Conservation (phyloP, 1,140 invertebrate species). For the Trichogramma pretiosum region DNA sequence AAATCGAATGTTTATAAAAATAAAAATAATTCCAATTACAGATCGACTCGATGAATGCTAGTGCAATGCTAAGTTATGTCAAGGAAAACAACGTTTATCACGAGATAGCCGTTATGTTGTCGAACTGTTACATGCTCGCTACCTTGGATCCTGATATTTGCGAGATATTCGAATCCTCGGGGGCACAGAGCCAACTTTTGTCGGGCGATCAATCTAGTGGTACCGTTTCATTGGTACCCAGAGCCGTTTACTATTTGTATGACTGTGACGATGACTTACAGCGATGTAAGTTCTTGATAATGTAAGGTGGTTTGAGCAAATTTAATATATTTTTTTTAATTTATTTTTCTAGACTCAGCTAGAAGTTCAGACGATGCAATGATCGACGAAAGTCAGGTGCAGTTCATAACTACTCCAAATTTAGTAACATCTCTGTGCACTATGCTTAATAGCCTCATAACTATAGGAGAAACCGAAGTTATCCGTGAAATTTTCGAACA, state of each 20-base stretch:
- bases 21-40: slow-evolving; percentile 20
- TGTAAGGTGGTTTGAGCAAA: no score
- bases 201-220: slow-evolving; percentile 12
- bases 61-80: slow-evolving; percentile 29
- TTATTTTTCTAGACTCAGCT: slow-evolving; percentile 20
- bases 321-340: slow-evolving; percentile 7
- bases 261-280: slow-evolving; percentile 31
- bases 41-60: slow-evolving; percentile 31
- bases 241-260: slow-evolving; percentile 31
- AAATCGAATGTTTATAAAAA: background rate
- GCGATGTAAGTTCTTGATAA: slow-evolving; percentile 27
- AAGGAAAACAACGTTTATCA: slow-evolving; percentile 35
- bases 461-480: slow-evolving; percentile 35
- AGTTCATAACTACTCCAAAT: slow-evolving; percentile 40
- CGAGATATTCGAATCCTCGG: slow-evolving; percentile 17
- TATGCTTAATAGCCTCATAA: slow-evolving; percentile 42
- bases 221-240: slow-evolving; percentile 24
- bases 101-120: slow-evolving; percentile 33
- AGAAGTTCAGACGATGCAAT: slow-evolving; percentile 25
- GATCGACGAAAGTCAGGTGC: slow-evolving; percentile 22
- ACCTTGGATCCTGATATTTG: slow-evolving; percentile 27
- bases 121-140: slow-evolving; percentile 28
- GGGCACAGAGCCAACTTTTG: slow-evolving; percentile 15
- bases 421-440: slow-evolving; percentile 39
- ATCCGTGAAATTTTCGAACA: slow-evolving; percentile 34